Evolutionary conservation across 1,140 invertebrate genomes (phyloP).

Genomic region (Zaprionus africanus): DNA sequence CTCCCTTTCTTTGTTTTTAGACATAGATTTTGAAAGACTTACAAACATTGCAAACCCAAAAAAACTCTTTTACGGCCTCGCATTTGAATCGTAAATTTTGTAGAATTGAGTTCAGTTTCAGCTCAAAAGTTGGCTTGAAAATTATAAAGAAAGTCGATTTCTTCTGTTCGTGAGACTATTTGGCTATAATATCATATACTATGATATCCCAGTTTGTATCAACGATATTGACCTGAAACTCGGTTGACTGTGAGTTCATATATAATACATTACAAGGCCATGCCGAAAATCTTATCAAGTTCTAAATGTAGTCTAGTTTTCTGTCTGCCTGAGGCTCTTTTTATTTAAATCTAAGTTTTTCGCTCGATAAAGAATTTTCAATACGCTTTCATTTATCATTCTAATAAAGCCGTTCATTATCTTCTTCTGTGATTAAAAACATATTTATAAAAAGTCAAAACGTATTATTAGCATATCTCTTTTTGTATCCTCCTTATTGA

Average conservation of each 20-base stretch:
- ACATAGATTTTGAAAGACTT: not conserved
- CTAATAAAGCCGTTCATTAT: no score
- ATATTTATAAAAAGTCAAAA: no score
- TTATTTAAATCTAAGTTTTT: no score
- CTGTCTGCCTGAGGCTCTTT: no score
- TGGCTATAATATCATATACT: not conserved
- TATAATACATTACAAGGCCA: not conserved
- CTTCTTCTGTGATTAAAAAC: no score
- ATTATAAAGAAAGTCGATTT: not conserved
- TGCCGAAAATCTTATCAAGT: not conserved
- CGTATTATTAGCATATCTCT: not conserved
- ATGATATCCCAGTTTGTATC: not conserved
- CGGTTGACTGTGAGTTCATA: not conserved
- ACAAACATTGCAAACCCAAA: not conserved
- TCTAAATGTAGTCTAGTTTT: no score
- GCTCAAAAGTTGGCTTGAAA: not conserved
- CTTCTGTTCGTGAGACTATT: not conserved
- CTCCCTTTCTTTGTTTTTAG: not conserved
- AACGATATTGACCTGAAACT: not conserved
- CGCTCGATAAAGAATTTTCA: no score
- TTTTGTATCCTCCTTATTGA: not conserved
- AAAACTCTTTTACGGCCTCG: not conserved
- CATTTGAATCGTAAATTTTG: not conserved
- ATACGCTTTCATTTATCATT: no score
- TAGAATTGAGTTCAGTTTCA: not conserved